phyloP scores from a whole-genome alignment of 2,797 vertebrate genomes.

The Phataginus tetradactyla region DNA sequence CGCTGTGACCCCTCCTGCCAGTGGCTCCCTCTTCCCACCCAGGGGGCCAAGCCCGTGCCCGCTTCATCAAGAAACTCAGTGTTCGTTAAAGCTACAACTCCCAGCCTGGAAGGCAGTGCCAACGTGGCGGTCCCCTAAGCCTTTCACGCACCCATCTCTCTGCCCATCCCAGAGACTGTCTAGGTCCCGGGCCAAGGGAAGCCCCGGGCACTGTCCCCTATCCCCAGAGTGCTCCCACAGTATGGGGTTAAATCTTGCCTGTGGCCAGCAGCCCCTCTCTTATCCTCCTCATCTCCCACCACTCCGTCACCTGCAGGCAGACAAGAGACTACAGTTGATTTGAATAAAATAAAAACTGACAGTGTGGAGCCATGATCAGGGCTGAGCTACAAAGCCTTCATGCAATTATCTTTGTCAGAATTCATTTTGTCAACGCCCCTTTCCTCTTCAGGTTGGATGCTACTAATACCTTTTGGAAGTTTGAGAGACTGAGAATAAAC shows the following conservation, averaged over 20 bases:
- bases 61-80: constrained; percentile 71
- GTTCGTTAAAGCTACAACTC: constrained; percentile 59
- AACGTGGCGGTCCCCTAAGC: background rate
- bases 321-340: background rate
- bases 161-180: background rate
- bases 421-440: constrained; percentile 84
- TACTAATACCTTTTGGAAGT: constrained; percentile 74
- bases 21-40: background rate
- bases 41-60: background rate
- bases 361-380: constrained; percentile 72
- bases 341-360: constrained; percentile 86
- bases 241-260: background rate
- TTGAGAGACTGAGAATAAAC: constrained; percentile 63
- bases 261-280: background rate
- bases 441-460: background rate
- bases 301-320: background rate
- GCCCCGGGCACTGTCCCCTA: fast-evolving
- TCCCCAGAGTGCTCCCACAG: fast-evolving
- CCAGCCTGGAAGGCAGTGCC: background rate
- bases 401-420: constrained; percentile 86
- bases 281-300: background rate
- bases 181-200: background rate
- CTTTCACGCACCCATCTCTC: background rate
- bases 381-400: constrained; percentile 68
- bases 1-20: background rate